Conservation (phyloP, 2,113 vertebrate genomes). For the Natator depressus region DNA sequence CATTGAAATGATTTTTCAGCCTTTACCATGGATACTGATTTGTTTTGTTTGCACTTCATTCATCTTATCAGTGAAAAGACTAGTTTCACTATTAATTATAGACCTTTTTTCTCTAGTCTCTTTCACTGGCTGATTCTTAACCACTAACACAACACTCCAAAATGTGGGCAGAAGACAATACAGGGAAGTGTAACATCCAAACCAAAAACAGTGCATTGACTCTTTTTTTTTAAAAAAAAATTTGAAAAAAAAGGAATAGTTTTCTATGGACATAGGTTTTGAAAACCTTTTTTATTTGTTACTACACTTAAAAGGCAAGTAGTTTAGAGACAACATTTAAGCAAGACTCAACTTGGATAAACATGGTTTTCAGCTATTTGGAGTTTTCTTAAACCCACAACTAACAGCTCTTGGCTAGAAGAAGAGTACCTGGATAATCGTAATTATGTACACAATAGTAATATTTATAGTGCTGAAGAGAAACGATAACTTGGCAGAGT, state of each 20-base stretch:
- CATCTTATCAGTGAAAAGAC: not conserved
- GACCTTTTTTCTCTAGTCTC: not conserved
- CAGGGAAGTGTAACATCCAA: too few relatives aligned
- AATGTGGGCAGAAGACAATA: too few relatives aligned
- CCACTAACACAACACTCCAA: not conserved
- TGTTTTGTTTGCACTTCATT: not conserved
- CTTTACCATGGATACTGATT: not conserved
- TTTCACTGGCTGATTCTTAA: not conserved
- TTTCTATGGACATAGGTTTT: too few relatives aligned
- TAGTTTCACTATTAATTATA: not conserved
- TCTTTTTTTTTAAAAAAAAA: too few relatives aligned
- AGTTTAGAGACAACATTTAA: not conserved
- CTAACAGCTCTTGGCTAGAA: not conserved
- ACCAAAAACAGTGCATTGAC: too few relatives aligned
- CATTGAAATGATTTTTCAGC: not conserved
- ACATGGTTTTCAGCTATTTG: not conserved
- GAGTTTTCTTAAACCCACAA: not conserved
- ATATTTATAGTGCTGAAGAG: not conserved
- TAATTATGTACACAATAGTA: not conserved
- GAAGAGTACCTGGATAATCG: not conserved
- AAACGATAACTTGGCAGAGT: not conserved
- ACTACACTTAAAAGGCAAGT: not conserved
- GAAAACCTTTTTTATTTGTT: not conserved
- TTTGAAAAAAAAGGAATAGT: too few relatives aligned
- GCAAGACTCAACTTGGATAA: constrained; percentile 12